phyloP scores from a whole-genome alignment of 2,113 vertebrate genomes.

The Ammodytes dubius region DNA sequence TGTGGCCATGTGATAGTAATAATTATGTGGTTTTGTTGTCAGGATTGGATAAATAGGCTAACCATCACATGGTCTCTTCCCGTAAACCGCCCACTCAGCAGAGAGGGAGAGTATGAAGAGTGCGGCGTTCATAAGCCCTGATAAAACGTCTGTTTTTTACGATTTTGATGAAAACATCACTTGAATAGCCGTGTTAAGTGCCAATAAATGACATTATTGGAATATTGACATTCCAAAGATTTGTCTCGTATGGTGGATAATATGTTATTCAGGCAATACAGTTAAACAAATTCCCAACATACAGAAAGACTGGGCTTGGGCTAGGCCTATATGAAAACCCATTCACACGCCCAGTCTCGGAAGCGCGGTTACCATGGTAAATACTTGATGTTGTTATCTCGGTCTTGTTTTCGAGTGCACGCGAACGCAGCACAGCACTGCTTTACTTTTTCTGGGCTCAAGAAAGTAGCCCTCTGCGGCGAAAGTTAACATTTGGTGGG shows the following conservation, averaged over 20 bases:
- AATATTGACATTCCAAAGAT: rapidly evolving
- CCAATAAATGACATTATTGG: neutral
- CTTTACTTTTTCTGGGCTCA: constrained; percentile 25
- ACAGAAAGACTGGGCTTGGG: neutral
- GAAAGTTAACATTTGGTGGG: constrained; percentile 1
- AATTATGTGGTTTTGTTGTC: neutral
- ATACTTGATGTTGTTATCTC: neutral
- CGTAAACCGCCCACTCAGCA: constrained; percentile 37
- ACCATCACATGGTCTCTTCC: neutral
- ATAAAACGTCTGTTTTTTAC: neutral
- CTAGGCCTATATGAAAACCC: rapidly evolving
- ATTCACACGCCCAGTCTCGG: neutral
- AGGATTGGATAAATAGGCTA: neutral
- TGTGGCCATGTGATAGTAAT: neutral
- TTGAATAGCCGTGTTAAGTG: rapidly evolving
- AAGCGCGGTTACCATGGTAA: constrained; percentile 46
- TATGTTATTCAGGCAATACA: neutral
- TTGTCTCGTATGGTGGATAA: rapidly evolving
- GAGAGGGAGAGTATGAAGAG: neutral
- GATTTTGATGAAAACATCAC: rapidly evolving
- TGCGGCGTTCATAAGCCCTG: constrained; percentile 31
- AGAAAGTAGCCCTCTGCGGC: neutral
- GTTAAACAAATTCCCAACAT: rapidly evolving
- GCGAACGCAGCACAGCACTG: constrained; percentile 36
- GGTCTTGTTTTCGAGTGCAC: neutral